Percentiles rank a stretch among this genome's conserved stretches.
Evolutionary conservation across 2,113 vertebrate genomes (phyloP).

Genomic region (Tamias sibiricus): DNA sequence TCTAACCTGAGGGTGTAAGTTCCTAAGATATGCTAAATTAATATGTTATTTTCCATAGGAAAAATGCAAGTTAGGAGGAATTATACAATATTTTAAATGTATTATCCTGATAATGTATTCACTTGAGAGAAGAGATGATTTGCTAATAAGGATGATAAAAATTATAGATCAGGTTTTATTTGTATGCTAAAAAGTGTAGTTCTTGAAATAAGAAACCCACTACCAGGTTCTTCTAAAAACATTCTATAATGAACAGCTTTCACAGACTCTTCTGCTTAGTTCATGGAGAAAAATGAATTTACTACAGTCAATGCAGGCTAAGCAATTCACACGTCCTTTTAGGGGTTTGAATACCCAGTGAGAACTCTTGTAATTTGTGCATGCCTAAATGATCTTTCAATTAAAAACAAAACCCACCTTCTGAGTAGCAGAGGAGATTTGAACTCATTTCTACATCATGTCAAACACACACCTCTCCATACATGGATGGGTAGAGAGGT

Average conservation of each 20-base stretch:
- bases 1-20: slow-evolving; percentile 38
- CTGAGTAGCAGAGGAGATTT: not conserved
- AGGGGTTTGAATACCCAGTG: slow-evolving; percentile 4
- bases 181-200: slow-evolving; percentile 73
- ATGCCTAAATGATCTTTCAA: not conserved
- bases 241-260: not conserved
- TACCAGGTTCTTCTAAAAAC: slow-evolving; percentile 58
- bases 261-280: slow-evolving; percentile 49
- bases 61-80: slow-evolving; percentile 82
- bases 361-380: not conserved
- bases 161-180: slow-evolving; percentile 78
- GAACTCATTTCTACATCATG: not conserved
- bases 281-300: slow-evolving; percentile 45
- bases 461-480: not conserved
- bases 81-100: slow-evolving; percentile 81
- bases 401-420: not conserved
- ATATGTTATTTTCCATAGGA: slow-evolving; percentile 80
- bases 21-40: slow-evolving; percentile 69
- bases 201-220: slow-evolving; percentile 71
- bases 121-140: slow-evolving; percentile 80
- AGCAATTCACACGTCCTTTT: not conserved
- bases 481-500: not conserved
- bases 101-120: slow-evolving; percentile 85
- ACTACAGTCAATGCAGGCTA: slow-evolving; percentile 28
- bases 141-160: slow-evolving; percentile 81